Percentiles rank a stretch among this genome's conserved stretches.
phyloP scores from a whole-genome alignment of 1,140 invertebrate genomes.

The Plectrocnemia conspersa region DNA sequence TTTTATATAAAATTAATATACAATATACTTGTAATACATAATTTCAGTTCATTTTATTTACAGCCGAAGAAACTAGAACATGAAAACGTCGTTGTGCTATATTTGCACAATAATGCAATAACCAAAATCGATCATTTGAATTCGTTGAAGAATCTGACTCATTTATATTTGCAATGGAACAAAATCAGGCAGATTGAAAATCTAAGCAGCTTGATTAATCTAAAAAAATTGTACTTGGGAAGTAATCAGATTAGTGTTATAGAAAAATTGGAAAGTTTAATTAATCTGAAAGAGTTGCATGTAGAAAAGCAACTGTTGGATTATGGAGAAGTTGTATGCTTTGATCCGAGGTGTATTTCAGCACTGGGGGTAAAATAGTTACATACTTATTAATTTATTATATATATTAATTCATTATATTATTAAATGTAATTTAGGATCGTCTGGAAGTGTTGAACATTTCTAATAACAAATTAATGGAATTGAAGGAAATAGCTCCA shows the following conservation, averaged over 20 bases:
- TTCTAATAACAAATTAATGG: constrained; percentile 48
- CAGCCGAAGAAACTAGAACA: constrained; percentile 52
- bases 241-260: constrained; percentile 63
- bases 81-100: constrained; percentile 55
- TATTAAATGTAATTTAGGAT: constrained; percentile 39
- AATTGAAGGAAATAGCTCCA: constrained; percentile 42
- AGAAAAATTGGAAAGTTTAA: constrained; percentile 60
- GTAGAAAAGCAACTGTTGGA: constrained; percentile 60
- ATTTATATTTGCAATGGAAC: constrained; percentile 67
- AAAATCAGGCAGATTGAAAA: constrained; percentile 60
- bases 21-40: constrained; percentile 9
- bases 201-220: constrained; percentile 52
- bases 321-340: constrained; percentile 56
- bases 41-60: constrained; percentile 35
- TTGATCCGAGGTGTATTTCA: constrained; percentile 59
- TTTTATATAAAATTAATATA: constrained; percentile 13
- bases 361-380: constrained; percentile 54
- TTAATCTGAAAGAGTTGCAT: constrained; percentile 60
- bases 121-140: constrained; percentile 58
- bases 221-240: constrained; percentile 63
- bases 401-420: constrained; percentile 10
- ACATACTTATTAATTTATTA: constrained; percentile 7
- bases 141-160: constrained; percentile 54
- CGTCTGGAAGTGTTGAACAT: constrained; percentile 50
- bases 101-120: constrained; percentile 62